phyloP scores from a whole-genome alignment of 2,113 vertebrate species.

The Crotophaga sulcirostris region DNA sequence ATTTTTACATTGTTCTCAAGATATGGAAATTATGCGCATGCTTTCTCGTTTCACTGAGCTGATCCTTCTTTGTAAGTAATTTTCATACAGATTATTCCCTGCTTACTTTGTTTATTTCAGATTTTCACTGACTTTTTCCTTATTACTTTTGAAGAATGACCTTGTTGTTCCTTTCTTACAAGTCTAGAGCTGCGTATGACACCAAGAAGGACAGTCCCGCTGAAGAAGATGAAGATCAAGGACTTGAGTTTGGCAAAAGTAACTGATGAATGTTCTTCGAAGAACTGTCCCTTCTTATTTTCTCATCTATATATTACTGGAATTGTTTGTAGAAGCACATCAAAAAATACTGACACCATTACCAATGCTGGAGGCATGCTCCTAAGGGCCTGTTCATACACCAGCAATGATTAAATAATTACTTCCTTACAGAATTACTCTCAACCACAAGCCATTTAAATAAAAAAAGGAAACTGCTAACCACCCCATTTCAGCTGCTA shows the following conservation, averaged over 20 bases:
- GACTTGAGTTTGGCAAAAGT: background rate
- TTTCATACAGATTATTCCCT: background rate
- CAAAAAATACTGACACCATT: background rate
- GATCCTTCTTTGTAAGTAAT: background rate
- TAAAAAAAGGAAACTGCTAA: background rate
- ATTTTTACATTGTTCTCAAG: background rate
- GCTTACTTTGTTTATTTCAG: background rate
- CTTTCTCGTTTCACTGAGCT: background rate
- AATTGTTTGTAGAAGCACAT: background rate
- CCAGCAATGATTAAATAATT: background rate
- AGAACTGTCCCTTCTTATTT: background rate
- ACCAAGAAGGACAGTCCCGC: background rate
- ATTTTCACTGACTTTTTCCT: background rate
- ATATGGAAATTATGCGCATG: background rate
- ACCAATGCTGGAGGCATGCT: background rate
- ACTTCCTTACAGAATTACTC: background rate
- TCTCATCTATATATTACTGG: background rate
- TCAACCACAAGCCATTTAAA: background rate
- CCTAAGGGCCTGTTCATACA: background rate
- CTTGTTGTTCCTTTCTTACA: background rate
- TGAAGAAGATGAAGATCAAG: background rate
- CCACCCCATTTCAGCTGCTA: background rate
- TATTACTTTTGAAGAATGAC: background rate
- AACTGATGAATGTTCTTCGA: background rate
- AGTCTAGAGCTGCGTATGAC: background rate